Conservation (phyloP, 1,140 invertebrate species). For the Brachionus koreanus region DNA sequence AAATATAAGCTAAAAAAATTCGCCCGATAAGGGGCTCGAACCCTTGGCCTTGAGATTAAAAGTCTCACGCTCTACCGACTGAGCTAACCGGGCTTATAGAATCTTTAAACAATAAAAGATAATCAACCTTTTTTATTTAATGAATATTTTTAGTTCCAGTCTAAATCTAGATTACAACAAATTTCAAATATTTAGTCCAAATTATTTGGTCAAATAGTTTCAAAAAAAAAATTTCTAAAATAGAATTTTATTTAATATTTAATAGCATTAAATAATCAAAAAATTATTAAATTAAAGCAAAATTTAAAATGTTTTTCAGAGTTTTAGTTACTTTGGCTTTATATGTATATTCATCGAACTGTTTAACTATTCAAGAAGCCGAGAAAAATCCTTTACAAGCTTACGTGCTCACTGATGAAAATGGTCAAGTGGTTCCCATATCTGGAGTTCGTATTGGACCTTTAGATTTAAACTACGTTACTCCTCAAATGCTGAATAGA, state of each 20-base stretch:
- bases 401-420: background rate
- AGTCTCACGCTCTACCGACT: conserved; percentile 38
- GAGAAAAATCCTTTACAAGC: conserved; percentile 32
- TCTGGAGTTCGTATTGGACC: conserved; percentile 23
- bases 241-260: background rate
- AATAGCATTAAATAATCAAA: background rate
- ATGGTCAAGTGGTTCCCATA: background rate
- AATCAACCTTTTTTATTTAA: background rate
- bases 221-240: background rate
- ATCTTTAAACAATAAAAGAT: background rate
- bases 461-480: conserved; percentile 16
- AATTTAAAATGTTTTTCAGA: background rate
- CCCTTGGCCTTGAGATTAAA: conserved; percentile 39
- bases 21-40: conserved; percentile 38
- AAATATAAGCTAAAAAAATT: background rate
- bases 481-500: background rate
- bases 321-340: background rate
- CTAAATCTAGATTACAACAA: background rate
- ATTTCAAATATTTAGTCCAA: background rate
- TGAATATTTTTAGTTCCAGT: background rate
- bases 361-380: background rate
- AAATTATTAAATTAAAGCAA: background rate
- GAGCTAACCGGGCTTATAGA: conserved; percentile 4
- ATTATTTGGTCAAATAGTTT: background rate
- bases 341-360: background rate